Base-by-base conservation (phyloP, 2,797 vertebrate species). In the Hipposideros larvatus region DNA sequence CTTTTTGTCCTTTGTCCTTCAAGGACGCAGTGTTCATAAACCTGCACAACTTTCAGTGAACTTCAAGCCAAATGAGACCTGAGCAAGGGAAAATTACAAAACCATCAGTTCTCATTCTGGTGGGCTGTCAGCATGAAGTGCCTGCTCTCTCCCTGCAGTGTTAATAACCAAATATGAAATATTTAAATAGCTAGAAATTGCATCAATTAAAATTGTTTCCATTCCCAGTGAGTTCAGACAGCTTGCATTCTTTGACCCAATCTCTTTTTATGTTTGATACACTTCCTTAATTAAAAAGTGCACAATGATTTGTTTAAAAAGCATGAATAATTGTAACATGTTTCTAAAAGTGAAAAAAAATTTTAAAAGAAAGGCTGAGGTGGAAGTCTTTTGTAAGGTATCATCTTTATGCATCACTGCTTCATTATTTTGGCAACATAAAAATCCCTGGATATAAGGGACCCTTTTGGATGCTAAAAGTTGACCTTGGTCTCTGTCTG, bases 271-370 rank as follows among this genome's bases (percentile, higher is more conserved):
- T 51, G 74, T 95, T 89, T 95, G 91, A 97, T 96, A 95, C 77
- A 93, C 55, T 87, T 89, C 87, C 96, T 96, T 97, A 96, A 96
- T 96, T 96, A 91, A 80, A 94, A 91, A 89, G 65, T 51, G 19
- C 5, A 41, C 59, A 13, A 2, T 34, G 41, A 70, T 91, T 55
- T 55, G 19, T 55, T 55, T 55, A 5, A 55, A 37, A 55, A 77
- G 16, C 26, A 21, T 2, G n/a, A 61, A 11, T 22, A 87, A 94
- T 48, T 43, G 48, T 70, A 77, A 19, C 59, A 51, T 88, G 77
- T 53, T 85, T 87, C 71, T 83, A 55, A 70, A 94, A 80, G 92
- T 65, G 18, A 34, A 78, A 75, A 48, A 46, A 9, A 48, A 71
- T 61, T 37, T 9, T 34, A 59, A 57, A 94, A 57, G 28, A 53